These are phyloP conservation scores for Rhombomys opimus DNA, from an alignment of 2,113 vertebrate species.

Conservation along the genomic window DNA sequence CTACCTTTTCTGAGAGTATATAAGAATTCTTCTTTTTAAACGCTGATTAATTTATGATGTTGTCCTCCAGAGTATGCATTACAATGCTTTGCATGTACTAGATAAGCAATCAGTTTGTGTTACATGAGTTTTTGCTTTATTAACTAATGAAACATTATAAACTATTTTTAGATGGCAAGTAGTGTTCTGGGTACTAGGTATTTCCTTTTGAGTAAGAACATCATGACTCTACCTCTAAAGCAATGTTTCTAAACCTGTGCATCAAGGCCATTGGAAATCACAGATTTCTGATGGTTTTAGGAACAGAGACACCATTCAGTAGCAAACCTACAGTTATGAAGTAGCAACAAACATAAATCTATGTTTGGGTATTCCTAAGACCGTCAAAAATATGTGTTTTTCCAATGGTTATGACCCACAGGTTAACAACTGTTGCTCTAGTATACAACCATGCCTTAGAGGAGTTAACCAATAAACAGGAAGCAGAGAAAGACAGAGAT, in stretches of 20 bases:
- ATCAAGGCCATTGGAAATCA: too few species aligned
- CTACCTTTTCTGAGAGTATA: not conserved
- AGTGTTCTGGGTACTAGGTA: not conserved
- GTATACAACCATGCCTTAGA: not conserved
- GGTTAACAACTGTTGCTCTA: not conserved
- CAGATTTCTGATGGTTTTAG: not conserved
- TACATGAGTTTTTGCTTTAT: not conserved
- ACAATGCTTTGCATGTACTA: not conserved
- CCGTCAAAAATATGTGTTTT: not conserved
- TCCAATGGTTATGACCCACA: not conserved
- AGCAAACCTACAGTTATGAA: not conserved
- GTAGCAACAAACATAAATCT: not conserved
- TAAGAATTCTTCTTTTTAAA: not conserved
- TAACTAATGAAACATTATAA: not conserved
- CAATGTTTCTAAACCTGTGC: not conserved
- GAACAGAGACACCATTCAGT: not conserved
- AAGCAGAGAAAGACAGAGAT: not conserved
- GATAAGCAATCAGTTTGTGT: not conserved
- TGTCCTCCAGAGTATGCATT: not conserved
- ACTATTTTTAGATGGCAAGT: not conserved
- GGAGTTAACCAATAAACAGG: not conserved
- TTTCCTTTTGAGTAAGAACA: not conserved
- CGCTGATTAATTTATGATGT: not conserved
- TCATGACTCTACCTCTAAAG: not conserved
- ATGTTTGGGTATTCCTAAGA: not conserved